Evolutionary conservation across 1,140 invertebrate genomes (phyloP).

Genomic region (Papilio xuthus): DNA sequence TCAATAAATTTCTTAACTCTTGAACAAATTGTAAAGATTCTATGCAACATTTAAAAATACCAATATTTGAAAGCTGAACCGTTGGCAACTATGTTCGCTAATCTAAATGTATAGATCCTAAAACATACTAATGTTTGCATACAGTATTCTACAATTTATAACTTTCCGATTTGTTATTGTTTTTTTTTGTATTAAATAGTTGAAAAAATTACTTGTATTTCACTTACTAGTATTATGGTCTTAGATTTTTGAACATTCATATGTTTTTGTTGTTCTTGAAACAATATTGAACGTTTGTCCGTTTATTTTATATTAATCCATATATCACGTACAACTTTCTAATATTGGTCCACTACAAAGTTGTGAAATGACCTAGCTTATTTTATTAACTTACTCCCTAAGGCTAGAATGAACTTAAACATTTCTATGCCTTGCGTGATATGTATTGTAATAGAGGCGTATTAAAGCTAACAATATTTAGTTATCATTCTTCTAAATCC

Average conservation of each 20-base stretch:
- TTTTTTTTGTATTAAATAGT: conserved; percentile 1
- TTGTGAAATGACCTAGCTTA: conserved; percentile 78
- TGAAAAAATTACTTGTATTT: not conserved
- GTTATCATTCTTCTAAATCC: conserved; percentile 44
- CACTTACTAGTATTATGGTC: conserved; percentile 3
- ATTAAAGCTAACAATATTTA: conserved; percentile 68
- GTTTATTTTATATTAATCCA: conserved; percentile 45
- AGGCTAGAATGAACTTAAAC: conserved; percentile 76
- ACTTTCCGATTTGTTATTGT: conserved; percentile 37
- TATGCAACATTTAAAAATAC: conserved; percentile 63
- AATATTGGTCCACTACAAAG: conserved; percentile 81
- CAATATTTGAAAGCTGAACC: conserved; percentile 81
- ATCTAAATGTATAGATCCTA: conserved; percentile 66
- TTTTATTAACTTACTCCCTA: conserved; percentile 68
- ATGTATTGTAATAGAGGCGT: conserved; percentile 79
- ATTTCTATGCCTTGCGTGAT: conserved; percentile 78
- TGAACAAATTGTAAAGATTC: conserved; percentile 70
- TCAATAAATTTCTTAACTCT: conserved; percentile 67
- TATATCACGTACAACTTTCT: conserved; percentile 78
- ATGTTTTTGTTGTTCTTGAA: not conserved
- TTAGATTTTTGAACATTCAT: not conserved
- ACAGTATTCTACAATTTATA: conserved; percentile 60
- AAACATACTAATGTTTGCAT: conserved; percentile 64
- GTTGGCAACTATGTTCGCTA: conserved; percentile 67
- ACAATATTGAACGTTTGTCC: conserved; percentile 7